phyloP scores from a whole-genome alignment of 2,888 invertebrate genomes.

The Noctua pronuba region DNA sequence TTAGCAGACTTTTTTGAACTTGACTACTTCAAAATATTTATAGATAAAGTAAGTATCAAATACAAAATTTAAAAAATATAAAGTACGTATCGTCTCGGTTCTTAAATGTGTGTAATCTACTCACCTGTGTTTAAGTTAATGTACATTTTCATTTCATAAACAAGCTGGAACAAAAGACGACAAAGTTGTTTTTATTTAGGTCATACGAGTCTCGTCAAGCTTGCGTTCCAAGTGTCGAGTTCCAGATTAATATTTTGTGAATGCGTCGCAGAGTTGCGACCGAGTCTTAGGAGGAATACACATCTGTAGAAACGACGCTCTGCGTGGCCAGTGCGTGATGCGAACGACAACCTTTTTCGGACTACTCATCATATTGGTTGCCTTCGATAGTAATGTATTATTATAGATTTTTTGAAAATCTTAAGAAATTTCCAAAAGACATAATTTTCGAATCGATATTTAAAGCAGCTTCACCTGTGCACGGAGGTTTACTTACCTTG shows the following conservation, averaged over 20 bases:
- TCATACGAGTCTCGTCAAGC: conserved; percentile 76
- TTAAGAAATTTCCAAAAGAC: too few relatives aligned
- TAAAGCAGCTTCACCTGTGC: conserved; percentile 38
- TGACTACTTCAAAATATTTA: conserved; percentile 10
- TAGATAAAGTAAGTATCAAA: neutral
- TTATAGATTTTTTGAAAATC: neutral
- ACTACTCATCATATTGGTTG: neutral
- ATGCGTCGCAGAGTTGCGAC: conserved; percentile 58
- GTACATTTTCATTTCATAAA: conserved; percentile 75
- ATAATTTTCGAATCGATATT: neutral
- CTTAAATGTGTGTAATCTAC: conserved; percentile 28
- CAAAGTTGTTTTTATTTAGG: conserved; percentile 81
- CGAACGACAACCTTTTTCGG: conserved; percentile 9
- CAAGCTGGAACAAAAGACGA: conserved; percentile 81
- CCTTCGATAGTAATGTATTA: neutral
- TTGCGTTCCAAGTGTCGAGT: conserved; percentile 76
- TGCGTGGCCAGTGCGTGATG: conserved; percentile 11
- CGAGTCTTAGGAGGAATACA: conserved; percentile 58
- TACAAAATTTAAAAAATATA: neutral
- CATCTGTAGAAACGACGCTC: conserved; percentile 47
- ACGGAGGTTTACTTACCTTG: conserved; percentile 53
- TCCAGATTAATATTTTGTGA: conserved; percentile 82
- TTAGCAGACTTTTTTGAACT: conserved; percentile 22
- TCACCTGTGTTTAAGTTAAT: conserved; percentile 44
- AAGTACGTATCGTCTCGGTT: neutral